Conservation (phyloP, 2,797 vertebrate species). For the Semotilus atromaculatus region DNA sequence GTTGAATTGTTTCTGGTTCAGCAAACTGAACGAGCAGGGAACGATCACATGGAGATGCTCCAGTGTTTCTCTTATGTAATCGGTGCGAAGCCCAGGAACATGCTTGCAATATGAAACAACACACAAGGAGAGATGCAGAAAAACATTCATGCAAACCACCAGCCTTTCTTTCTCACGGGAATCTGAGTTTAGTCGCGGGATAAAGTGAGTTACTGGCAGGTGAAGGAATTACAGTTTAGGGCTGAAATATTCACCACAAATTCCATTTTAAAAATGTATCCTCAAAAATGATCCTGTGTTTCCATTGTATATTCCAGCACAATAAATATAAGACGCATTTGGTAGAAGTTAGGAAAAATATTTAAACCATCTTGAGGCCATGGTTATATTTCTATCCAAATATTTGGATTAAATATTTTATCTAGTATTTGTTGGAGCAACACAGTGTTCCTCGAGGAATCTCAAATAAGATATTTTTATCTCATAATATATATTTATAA, state of each 20-base stretch:
- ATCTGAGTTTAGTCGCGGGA: not conserved
- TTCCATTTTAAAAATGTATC: not conserved
- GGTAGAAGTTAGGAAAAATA: constrained; percentile 2
- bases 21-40: constrained; percentile 1
- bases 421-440: not conserved
- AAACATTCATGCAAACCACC: not conserved
- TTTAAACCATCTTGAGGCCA: not conserved
- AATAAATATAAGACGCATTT: constrained; percentile 7
- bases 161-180: not conserved
- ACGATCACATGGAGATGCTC: not conserved
- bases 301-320: not conserved
- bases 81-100: constrained; percentile 26
- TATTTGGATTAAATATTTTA: not conserved
- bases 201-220: not conserved
- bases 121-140: constrained; percentile 2
- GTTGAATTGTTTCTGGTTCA: not conserved
- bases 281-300: not conserved
- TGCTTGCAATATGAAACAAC: not conserved
- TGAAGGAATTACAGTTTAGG: not conserved
- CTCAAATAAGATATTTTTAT: no score
- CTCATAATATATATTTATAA: no score
- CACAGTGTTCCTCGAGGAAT: not conserved
- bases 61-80: constrained; percentile 42
- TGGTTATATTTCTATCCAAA: constrained; percentile 11
- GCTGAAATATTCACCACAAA: not conserved